Evolutionary conservation across 2,797 vertebrate genomes (phyloP), one percentile per base, ranked within the genome.

Genomic region (Odontamblyopus rebecca): DNA sequence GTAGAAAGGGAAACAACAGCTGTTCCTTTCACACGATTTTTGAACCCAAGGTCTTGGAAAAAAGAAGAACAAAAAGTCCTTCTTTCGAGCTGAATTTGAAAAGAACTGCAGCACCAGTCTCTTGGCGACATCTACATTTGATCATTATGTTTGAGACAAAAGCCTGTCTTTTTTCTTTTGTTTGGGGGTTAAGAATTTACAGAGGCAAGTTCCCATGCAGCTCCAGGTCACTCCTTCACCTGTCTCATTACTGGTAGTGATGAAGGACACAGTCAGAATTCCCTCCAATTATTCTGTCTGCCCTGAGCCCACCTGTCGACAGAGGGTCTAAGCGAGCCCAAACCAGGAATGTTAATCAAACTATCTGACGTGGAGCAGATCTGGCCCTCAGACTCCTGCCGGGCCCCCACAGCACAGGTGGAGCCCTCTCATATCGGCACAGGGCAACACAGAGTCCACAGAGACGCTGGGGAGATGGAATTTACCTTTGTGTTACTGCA

Each of bases 11-110:
- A 90, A 89, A 94, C 93, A 96, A 95, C 96, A 97, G 95, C 95
- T 96, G 95, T 95, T 95, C 94, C 94, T 96, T 96, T 96, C 94
- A 96, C 91, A 94, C 93, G 93, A 87, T 93, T 92, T 94, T 95
- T 88, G 95, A 95, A 95, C 93, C 94, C 92, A 59, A 82, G 87
- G 90, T 91, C 88, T 88, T 1, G 3, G 92, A 74, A 64, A 76
- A 74, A 64, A 76, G 69, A 71, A 72, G 61, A 74, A 79, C 81
- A 73, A 1, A 92, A 90, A 78, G 82, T 80, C 16, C 32, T 51
- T 86, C 84, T 85, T 82, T 54, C 80, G 82, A 91, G 92, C 26
- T 64, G 67, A 76, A 70, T 73, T 48, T 90, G 75, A 85, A 88
- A 92, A 88, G 86, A 91, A 75, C 78, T 64, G 87, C 74, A 8